Percentiles rank a stretch among this genome's conserved stretches.
These are phyloP conservation scores for Varanus komodoensis DNA, from an alignment of 2,113 vertebrate genomes.

Conservation along the genomic window DNA sequence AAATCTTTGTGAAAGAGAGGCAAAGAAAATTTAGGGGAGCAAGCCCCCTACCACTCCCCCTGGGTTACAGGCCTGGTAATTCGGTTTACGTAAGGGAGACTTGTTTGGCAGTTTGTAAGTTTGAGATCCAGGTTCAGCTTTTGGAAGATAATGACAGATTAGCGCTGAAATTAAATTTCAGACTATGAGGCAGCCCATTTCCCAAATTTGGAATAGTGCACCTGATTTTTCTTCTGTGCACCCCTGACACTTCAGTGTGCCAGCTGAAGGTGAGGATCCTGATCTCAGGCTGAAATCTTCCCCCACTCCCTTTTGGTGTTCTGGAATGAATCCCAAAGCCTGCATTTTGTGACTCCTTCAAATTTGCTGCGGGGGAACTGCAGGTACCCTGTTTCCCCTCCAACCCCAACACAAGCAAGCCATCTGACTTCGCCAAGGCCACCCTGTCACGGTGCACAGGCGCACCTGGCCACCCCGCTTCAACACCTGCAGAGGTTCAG, in stretches of 20 bases:
- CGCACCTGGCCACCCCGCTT: neutral
- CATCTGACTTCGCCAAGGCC: neutral
- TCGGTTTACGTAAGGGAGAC: neutral
- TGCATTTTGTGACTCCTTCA: neutral
- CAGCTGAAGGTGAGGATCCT: neutral
- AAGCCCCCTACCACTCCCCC: too few species aligned
- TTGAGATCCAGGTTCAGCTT: neutral
- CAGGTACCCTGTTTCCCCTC: too few species aligned
- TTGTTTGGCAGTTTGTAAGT: neutral
- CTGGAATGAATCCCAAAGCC: neutral
- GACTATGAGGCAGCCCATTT: neutral
- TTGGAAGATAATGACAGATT: neutral
- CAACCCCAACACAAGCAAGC: neutral
- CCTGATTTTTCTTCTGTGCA: neutral
- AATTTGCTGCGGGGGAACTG: neutral
- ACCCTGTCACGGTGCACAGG: neutral
- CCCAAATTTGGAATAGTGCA: neutral
- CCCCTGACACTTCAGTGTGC: neutral
- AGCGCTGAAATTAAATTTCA: neutral
- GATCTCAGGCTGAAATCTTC: neutral
- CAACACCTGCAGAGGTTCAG: neutral
- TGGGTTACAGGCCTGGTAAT: too few species aligned
- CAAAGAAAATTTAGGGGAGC: too few species aligned
- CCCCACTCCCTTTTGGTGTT: neutral
- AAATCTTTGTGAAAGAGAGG: too few species aligned